Evolutionary conservation across 1,140 invertebrate genomes (phyloP), one percentile per base, ranked within the genome.

Genomic region (Bombyx mori): DNA sequence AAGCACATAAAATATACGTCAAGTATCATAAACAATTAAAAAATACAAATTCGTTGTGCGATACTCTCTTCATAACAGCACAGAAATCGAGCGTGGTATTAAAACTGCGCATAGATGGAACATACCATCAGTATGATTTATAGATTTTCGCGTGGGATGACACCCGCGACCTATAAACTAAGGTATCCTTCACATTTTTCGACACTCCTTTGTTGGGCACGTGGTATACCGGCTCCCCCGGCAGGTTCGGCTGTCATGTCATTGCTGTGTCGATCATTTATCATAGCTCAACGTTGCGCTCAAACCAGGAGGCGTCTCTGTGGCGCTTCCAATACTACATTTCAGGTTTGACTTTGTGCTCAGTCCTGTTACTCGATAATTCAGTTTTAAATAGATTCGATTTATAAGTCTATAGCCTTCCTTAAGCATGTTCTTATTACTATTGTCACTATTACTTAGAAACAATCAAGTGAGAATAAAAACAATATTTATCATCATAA

Each of bases 141-240:
- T 86, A 74, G 66, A 70, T 68, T 6, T 69, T 74, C 76, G 76
- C 71, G 71, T 77, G 78, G 80, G 44, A 43, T 35, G n/a, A 51
- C 68, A 68, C 72, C 71, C 77, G 73, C 79, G 81, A 84, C 83
- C 83, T 86, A 86, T 79, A 86, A 84, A 84, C 79, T 83, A 76
- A 83, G 67, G 79, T 77, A 83, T 81, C 81, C 81, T 86, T 82
- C 79, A 72, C 77, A 81, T 83, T 81, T 82, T 83, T 80, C 77
- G 74, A 82, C 75, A 80, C 69, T 75, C 77, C 74, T 82, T 84
- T 86, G 79, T 84, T 86, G 77, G 48, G 43, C 63, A 75, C 82
- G 56, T 64, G 62, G 62, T 60, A 55, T 64, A 59, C 68, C 73
- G 74, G 65, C 77, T 60, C 53, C 66, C 61, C 71, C 73, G 74